Percentiles rank a stretch among this genome's conserved stretches.
Evolutionary conservation across 2,888 invertebrate species (phyloP).

Genomic region (Tuberolachnus salignus): DNA sequence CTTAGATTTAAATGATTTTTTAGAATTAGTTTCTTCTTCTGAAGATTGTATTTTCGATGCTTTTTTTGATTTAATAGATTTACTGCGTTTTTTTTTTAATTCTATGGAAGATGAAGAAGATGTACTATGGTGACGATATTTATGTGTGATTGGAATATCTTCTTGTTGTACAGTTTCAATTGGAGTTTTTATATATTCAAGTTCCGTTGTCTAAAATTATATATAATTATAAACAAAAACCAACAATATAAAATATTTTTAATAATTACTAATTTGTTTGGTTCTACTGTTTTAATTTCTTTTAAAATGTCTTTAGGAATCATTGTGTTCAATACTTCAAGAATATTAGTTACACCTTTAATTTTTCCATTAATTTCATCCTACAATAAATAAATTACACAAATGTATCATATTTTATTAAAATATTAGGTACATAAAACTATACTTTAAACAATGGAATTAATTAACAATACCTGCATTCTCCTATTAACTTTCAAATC

Average conservation of each 20-base stretch:
- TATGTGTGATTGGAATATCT: constrained; percentile 3
- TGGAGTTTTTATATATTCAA: constrained; percentile 23
- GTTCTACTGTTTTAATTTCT: constrained; percentile 39
- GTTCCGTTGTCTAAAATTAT: constrained; percentile 34
- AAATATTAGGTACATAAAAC: not conserved
- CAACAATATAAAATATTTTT: not conserved
- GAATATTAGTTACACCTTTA: constrained; percentile 84
- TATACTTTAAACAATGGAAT: not conserved
- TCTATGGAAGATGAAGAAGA: constrained; percentile 48
- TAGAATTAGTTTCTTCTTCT: constrained; percentile 31
- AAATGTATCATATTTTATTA: not conserved
- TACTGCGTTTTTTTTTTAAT: constrained; percentile 21
- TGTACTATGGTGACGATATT: constrained; percentile 22
- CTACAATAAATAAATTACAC: constrained; percentile 7
- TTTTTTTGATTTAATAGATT: constrained; percentile 31
- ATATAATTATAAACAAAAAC: not conserved
- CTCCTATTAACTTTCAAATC: constrained; percentile 50
- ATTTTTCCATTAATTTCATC: constrained; percentile 65
- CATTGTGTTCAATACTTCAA: constrained; percentile 85
- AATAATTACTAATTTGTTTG: constrained; percentile 41
- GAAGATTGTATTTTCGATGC: constrained; percentile 12
- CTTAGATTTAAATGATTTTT: constrained; percentile 42
- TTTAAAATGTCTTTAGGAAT: constrained; percentile 63
- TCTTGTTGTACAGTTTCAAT: constrained; percentile 14
- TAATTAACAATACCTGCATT: constrained; percentile 40